Evolutionary conservation across 2,113 vertebrate genomes (phyloP).

Genomic region (Sitta europaea): DNA sequence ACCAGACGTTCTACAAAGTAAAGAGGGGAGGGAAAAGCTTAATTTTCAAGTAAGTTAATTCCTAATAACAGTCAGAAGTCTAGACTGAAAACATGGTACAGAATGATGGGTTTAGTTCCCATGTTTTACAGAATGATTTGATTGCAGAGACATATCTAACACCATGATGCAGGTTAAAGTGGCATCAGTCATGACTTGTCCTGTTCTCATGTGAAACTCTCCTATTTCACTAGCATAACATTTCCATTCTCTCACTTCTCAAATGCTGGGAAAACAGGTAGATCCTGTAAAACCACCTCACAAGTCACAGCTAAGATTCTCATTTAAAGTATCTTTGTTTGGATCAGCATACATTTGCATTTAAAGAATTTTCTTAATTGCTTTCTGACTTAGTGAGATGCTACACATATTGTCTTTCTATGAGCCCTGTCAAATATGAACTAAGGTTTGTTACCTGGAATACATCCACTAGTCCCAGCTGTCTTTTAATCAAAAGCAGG

Average conservation of each 20-base stretch:
- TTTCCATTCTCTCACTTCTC: not conserved
- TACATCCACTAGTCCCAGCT: not conserved
- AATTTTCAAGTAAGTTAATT: not conserved
- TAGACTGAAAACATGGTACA: not conserved
- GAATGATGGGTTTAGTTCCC: not conserved
- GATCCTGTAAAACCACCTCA: slow-evolving; percentile 28
- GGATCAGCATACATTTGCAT: slow-evolving; percentile 30
- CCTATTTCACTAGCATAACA: not conserved
- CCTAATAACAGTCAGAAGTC: not conserved
- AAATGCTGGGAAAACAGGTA: slow-evolving; percentile 49
- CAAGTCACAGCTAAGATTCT: slow-evolving; percentile 10
- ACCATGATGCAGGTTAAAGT: not conserved
- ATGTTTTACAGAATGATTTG: not conserved
- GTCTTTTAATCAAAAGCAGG: not conserved
- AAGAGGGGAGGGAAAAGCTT: not conserved
- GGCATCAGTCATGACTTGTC: slow-evolving; percentile 33
- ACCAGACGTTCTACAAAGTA: slow-evolving; percentile 67
- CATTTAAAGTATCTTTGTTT: slow-evolving; percentile 21
- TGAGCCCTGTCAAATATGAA: not conserved
- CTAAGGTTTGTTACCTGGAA: not conserved
- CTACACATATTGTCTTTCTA: not conserved
- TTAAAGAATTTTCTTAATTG: slow-evolving; percentile 5
- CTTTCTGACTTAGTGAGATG: not conserved
- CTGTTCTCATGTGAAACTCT: not conserved
- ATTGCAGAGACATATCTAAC: not conserved